Base-by-base conservation (phyloP, 2,113 vertebrate species). In the Acinonyx jubatus region DNA sequence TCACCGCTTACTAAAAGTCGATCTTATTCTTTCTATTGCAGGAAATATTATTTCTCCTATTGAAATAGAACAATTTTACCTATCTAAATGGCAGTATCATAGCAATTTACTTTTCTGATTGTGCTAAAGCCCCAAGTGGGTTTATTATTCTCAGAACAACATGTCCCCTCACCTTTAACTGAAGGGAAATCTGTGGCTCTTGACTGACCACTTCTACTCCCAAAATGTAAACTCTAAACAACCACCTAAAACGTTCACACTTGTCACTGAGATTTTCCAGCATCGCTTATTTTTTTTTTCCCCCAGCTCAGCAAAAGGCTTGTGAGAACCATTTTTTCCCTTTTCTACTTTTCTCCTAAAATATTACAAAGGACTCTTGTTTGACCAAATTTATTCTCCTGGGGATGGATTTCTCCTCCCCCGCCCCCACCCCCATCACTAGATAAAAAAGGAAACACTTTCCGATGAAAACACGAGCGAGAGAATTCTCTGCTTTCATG, bases 171-270 rank as follows among this genome's bases (percentile, higher is more conserved):
- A 18, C 31, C 33, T 52, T 38, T 74, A 16, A 66, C 0, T 19
- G 36, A 68, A 63, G 19, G 57, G 15, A 7, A 14, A 16, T 48
- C 25, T 11, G 2, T 52, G 65, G 4, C 48, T 81, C 31, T 61
- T 63, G 9, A 80, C 50, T 13, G 29, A 68, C n/a, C 29, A 19
- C 55, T 65, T 74, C 19, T n/a, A 3, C 36, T 45, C 36, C 27
- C 5, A 0, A 29, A 33, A 1, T 5, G 13, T 50, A 36, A 81
- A 36, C 16, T 10, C 0, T 33, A 27, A 31, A 50, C 1, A 69
- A 11, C 7, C 9, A 50, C 27, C 27, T 50, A 15, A 27, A 45
- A 21, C 52, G 33, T 66, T 79, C 31, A 25, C 48, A 23, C 5
- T 82, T 19, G 7, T 19, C 23, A 1, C 31, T 10, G 31, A 90